Evolutionary conservation across 2,797 vertebrate species (phyloP), one percentile per base, ranked within the genome.

Genomic region (Diglossa cyanea): DNA sequence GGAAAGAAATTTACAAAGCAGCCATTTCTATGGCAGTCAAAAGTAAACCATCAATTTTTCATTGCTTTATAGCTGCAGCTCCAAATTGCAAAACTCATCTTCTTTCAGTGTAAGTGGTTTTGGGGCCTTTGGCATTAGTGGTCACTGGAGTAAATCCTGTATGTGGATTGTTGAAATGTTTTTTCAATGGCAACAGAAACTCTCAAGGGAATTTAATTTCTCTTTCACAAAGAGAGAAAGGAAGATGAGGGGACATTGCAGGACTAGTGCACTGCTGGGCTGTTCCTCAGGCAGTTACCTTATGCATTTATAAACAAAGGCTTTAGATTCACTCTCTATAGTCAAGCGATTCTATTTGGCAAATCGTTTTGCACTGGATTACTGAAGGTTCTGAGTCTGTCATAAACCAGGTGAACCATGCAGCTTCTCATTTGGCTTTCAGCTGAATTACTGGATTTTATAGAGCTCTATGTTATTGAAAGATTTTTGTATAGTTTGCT

Each of bases 11-110:
- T 17, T 60, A 90, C 57, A 86, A 96, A 95, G 74, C 28, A 88
- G 33, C 33, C 51, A n/a, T 91, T 96, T 91, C 87, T 87, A 7
- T 88, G 40, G 50, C 55, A 95, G 39, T 61, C 60, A 25, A 82
- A 91, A 88, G 39, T 61, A 96, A 96, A 31, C 65, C 71, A 92
- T 94, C 40, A 70, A 25, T 85, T 94, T 95, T 89, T 94, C 71
- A 66, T 87, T 77, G 77, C 76, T 92, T 85, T 48, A n/a, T 61
- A 78, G 66, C 44, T 48, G 35, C 35, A 83, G 33, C 51, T 86
- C 57, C 48, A 89, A 88, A 94, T 73, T 90, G 48, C 42, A 77
- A 50, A 76, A 54, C 48, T 85, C 39, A 8, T 89, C 63, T 80
- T 37, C 39, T 40, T 83, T 62, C 39, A 57, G 37, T 61, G 9